These are phyloP conservation scores for Polyergus mexicanus DNA, from an alignment of 1,140 invertebrate species.

Conservation along the genomic window DNA sequence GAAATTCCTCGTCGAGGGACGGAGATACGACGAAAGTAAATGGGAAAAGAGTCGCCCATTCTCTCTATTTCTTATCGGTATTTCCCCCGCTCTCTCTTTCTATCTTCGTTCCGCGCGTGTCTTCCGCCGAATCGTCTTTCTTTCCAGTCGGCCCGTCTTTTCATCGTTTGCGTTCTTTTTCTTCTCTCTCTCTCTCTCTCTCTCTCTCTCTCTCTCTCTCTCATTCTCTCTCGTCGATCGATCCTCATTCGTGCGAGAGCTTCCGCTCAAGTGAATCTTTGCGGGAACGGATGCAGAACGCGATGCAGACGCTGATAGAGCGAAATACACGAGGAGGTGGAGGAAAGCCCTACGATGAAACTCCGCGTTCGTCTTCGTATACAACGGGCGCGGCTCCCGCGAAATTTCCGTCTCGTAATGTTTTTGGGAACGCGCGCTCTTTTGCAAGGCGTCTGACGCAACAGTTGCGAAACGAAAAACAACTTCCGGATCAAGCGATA, in stretches of 20 bases:
- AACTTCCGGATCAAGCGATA: background rate
- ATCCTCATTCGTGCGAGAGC: slow-evolving; percentile 77
- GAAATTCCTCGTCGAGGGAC: slow-evolving; percentile 78
- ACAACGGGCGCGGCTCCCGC: background rate
- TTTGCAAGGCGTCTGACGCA: background rate
- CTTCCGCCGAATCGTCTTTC: slow-evolving; percentile 56
- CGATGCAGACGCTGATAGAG: slow-evolving; percentile 67
- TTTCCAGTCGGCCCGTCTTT: slow-evolving; percentile 23
- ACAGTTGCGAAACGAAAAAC: slow-evolving; percentile 27
- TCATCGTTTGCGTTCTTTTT: slow-evolving; percentile 34
- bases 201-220: slow-evolving; percentile 54
- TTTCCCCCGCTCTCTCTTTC: slow-evolving; percentile 8
- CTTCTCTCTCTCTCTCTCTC: slow-evolving; percentile 14
- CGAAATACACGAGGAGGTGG: background rate
- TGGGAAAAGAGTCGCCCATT: slow-evolving; percentile 72
- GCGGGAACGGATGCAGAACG: slow-evolving; percentile 65
- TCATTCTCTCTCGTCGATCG: slow-evolving; percentile 65
- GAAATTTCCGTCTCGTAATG: slow-evolving; percentile 23
- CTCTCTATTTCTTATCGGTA: background rate
- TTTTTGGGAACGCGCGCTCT: slow-evolving; percentile 27
- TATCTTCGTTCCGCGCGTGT: slow-evolving; percentile 5
- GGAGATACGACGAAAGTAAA: slow-evolving; percentile 78
- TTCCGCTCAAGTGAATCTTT: slow-evolving; percentile 78
- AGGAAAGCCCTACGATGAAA: background rate
- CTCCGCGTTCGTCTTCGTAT: background rate